Base-by-base conservation (phyloP, 2,797 vertebrate genomes). In the Pangasius mekongensis region DNA sequence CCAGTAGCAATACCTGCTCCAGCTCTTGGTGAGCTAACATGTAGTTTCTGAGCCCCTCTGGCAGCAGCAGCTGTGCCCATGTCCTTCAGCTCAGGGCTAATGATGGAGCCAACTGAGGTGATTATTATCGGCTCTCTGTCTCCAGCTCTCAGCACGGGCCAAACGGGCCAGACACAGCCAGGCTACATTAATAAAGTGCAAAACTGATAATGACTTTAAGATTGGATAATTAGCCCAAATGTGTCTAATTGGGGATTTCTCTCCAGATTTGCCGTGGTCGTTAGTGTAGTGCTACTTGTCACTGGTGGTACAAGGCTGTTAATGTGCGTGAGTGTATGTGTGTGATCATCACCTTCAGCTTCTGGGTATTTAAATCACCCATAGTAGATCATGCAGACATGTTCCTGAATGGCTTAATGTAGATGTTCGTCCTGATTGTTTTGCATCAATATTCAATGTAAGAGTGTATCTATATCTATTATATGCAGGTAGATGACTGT, bases 181-280 rank as follows among this genome's bases (percentile, higher is more conserved):
- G 92, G 91, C 93, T 94, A 95, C 93, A 94, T 96, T 96, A 96
- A 96, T 95, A 95, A 95, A 95, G 95, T 96, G 96, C 93, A 94
- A 96, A 95, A 92, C 94, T 92, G 96, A 94, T 96, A 96, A 96
- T 96, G 95, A 95, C 93, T 96, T 96, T 95, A 95, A 95, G 94
- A 96, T 96, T 95, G 95, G 95, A 95, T 96, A 95, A 97, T 96
- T 96, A 96, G 94, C 94, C 94, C 39, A 95, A 96, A 96, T 94
- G 95, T 94, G 94, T 93, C 92, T 96, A 95, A 95, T 96, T 95
- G 96, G 93, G 93, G 93, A 93, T 93, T 93, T 92, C 88, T 93
- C 93, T 92, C 92, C 92, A 91, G 93, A 94, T 93, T 93, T 93
- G 93, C 93, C 91, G 92, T 91, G 89, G 87, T 85, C 91, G 92